Base-by-base conservation (phyloP, 1,140 invertebrate species). In the Steinernema feltiae region DNA sequence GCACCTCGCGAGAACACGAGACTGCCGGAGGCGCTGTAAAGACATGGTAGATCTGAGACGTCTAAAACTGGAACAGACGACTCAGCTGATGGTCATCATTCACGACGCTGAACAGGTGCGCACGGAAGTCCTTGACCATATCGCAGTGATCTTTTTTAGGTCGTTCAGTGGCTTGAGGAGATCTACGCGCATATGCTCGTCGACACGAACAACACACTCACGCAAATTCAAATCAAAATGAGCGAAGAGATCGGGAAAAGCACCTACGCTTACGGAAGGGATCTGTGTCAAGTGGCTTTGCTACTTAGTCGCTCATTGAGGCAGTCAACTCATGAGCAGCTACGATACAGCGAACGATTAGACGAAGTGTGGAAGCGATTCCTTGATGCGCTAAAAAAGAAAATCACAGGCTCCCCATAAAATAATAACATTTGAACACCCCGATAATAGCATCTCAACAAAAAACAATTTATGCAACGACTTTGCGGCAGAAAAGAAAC, bases 191-290 rank as follows among this genome's bases (percentile, higher is more conserved):
- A 27, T 21, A 63, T 63, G 53, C 53, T 63, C 53, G 24, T 63
- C 53, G 24, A 63, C 53, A 27, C 12, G 3, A 27, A 27, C 12
- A 27, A 17, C 24, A 15, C 53, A 3, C 24, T 63, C 12, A 63
- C 15, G 3, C 7, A 21, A 27, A 15, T 63, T 27, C 53, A 63
- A 21, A 12, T 63, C 12, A 21, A 27, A 21, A 63, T 15, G 53
- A 63, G 53, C 24, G 53, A 63, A 21, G 53, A 63, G 53, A 63
- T 63, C 53, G 53, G 53, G 15, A 63, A 63, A 21, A 63, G 53
- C 53, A 63, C 53, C 15, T 63, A 63, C 24, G 53, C 53, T 7
- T 63, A 63, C 24, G 53, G 53, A 3, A 15, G 53, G 24, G 53
- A 63, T 3, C 24, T 63, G 53, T 63, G 53, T 21, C 53, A 63